phyloP scores from a whole-genome alignment of 1,140 invertebrate genomes.

The Holotrichia oblita region DNA sequence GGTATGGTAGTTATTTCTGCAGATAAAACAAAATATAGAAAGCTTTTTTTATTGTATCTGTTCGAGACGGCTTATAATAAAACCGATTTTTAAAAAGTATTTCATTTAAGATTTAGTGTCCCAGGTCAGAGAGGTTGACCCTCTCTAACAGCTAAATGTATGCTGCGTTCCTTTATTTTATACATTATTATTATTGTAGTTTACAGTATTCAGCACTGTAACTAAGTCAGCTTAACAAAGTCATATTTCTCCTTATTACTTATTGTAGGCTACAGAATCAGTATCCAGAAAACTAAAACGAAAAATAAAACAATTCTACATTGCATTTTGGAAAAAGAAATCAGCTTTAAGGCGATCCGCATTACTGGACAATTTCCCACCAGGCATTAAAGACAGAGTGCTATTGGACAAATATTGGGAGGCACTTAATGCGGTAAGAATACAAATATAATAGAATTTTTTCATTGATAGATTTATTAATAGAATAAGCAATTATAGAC shows the following conservation, averaged over 20 bases:
- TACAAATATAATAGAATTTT: not conserved
- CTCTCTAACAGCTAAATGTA: too few relatives aligned
- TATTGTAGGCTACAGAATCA: slow-evolving; percentile 6
- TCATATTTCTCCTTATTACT: not conserved
- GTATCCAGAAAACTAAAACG: slow-evolving; percentile 33
- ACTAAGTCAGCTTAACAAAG: too few relatives aligned
- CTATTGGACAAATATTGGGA: slow-evolving; percentile 48
- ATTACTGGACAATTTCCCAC: slow-evolving; percentile 44
- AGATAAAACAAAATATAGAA: too few relatives aligned
- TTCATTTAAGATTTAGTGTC: too few relatives aligned
- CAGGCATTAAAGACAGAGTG: slow-evolving; percentile 42
- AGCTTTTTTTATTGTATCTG: too few relatives aligned
- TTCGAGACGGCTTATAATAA: too few relatives aligned
- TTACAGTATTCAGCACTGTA: too few relatives aligned
- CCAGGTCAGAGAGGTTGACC: too few relatives aligned
- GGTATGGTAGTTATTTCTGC: too few relatives aligned
- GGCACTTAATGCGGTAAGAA: slow-evolving; percentile 44
- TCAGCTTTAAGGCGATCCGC: slow-evolving; percentile 41
- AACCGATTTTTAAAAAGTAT: too few relatives aligned
- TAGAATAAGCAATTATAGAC: not conserved
- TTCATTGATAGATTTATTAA: not conserved
- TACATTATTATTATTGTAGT: too few relatives aligned
- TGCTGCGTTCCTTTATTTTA: too few relatives aligned
- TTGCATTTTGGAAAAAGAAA: slow-evolving; percentile 46
- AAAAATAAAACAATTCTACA: slow-evolving; percentile 47